A percentile compares a stretch with the other conserved stretches of the same genome.
These are phyloP conservation scores for Drosophila hydei DNA, from an alignment of 1,140 invertebrate genomes.

Conservation along the genomic window DNA sequence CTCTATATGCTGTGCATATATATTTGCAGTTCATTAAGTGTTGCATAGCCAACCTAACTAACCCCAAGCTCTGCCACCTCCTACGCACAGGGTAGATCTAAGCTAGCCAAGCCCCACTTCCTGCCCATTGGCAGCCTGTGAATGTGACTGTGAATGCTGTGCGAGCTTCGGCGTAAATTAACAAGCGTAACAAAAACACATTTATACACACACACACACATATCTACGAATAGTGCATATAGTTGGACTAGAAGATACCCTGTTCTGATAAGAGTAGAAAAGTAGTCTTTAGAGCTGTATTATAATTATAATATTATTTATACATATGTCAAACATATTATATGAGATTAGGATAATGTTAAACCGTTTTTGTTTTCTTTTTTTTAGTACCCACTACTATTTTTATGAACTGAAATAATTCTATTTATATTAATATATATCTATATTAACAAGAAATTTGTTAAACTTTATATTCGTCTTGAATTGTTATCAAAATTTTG, in stretches of 20 bases:
- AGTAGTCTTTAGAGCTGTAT: not conserved
- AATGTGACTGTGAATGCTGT: constrained; percentile 26
- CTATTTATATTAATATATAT: no score
- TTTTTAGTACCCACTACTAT: no score
- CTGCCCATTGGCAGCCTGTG: constrained; percentile 25
- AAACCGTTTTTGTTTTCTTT: no score
- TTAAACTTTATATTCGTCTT: no score
- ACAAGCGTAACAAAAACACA: constrained; percentile 64
- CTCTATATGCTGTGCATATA: constrained; percentile 5
- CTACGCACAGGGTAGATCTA: not conserved
- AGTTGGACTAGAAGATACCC: not conserved
- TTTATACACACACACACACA: constrained; percentile 20
- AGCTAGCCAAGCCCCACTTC: constrained; percentile 1
- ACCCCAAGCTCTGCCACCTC: not conserved
- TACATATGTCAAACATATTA: no score
- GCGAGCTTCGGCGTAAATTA: constrained; percentile 67
- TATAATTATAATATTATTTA: no score
- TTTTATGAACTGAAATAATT: no score
- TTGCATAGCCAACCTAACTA: constrained; percentile 17
- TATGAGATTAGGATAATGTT: no score
- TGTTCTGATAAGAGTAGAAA: no score
- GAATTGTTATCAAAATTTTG: no score
- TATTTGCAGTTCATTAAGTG: constrained; percentile 58
- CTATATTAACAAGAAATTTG: no score
- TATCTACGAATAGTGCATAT: not conserved